Conservation (phyloP, 2,113 vertebrate genomes). For the Suricata suricatta region DNA sequence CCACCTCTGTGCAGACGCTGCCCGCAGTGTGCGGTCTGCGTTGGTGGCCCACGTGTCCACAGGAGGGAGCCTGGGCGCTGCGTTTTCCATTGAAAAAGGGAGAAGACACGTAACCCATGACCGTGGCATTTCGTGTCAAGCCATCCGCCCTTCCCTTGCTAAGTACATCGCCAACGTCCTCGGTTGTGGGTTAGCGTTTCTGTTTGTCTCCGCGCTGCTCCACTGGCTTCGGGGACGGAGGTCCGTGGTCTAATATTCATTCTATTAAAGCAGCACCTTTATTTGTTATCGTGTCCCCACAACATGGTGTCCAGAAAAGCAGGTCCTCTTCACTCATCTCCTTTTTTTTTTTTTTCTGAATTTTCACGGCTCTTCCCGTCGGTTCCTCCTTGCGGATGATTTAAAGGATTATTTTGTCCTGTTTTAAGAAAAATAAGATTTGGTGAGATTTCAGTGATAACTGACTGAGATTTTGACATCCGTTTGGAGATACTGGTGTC, state of each 20-base stretch:
- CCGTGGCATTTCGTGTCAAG: no score
- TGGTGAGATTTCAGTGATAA: not conserved
- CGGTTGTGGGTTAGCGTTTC: not conserved
- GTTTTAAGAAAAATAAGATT: not conserved
- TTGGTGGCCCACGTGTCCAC: accelerated
- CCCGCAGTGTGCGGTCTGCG: not conserved
- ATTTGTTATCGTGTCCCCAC: no score
- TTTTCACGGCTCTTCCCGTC: not conserved
- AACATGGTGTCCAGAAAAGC: no score
- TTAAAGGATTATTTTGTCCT: not conserved
- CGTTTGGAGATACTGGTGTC: not conserved
- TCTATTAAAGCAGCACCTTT: not conserved
- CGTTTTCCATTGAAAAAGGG: not conserved
- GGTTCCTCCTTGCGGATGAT: not conserved
- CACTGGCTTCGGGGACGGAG: accelerated
- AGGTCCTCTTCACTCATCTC: not conserved
- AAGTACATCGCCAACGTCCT: accelerated
- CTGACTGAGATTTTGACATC: not conserved
- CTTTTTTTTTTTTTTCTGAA: not conserved
- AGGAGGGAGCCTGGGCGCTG: not conserved
- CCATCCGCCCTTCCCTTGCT: not conserved
- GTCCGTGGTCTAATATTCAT: not conserved
- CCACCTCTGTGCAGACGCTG: no score
- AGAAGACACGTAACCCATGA: not conserved
- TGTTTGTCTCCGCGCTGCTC: accelerated